Evolutionary conservation across 2,113 vertebrate genomes (phyloP).

Genomic region (Erpornis zantholeuca): DNA sequence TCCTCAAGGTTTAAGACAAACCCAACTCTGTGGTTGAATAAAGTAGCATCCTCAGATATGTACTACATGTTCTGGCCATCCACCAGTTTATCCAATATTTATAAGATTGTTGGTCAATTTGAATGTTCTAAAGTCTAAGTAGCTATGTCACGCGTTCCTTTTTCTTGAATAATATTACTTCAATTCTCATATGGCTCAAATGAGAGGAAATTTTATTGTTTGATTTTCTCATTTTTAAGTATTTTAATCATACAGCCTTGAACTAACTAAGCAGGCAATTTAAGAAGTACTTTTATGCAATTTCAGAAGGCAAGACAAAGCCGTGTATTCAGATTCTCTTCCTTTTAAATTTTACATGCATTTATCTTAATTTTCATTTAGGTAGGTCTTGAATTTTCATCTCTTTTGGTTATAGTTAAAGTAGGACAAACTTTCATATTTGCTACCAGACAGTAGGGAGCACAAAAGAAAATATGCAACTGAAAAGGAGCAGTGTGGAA

Average conservation of each 20-base stretch:
- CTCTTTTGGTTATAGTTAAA: background rate
- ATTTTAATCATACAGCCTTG: background rate
- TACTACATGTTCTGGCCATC: background rate
- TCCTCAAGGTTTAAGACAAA: background rate
- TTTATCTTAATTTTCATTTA: background rate
- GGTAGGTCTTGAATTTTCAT: background rate
- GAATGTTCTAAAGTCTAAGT: background rate
- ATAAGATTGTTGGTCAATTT: background rate
- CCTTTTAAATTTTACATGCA: background rate
- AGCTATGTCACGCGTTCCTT: background rate
- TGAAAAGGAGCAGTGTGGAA: background rate
- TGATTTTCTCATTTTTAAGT: background rate
- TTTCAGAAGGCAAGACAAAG: background rate
- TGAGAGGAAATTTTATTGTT: background rate
- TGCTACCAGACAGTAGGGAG: background rate
- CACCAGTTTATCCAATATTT: background rate
- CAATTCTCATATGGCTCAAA: background rate
- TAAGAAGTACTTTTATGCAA: background rate
- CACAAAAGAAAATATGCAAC: background rate
- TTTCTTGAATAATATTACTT: background rate
- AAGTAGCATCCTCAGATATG: background rate
- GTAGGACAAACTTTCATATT: background rate
- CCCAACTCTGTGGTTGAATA: background rate
- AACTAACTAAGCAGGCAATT: background rate
- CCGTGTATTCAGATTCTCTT: background rate